Conservation (phyloP, 2,113 vertebrate species). For the Muntiacus muntjak region DNA sequence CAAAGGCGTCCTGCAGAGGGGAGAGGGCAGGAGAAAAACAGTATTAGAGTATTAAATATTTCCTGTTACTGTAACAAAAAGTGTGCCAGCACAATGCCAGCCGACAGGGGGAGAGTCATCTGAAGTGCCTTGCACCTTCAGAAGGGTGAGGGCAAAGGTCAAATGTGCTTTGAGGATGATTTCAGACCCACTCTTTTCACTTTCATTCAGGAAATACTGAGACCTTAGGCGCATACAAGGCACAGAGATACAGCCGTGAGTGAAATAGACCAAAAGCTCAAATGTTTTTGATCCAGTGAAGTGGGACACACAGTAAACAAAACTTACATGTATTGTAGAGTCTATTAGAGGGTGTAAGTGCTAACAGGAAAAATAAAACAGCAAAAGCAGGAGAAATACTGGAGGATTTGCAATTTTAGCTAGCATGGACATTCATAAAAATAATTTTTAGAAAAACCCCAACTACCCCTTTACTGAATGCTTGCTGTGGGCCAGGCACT, state of each 20-base stretch:
- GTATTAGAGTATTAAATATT: slow-evolving; percentile 5
- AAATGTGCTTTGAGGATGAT: neutral
- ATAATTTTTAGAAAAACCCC: neutral
- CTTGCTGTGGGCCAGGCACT: neutral
- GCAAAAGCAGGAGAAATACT: neutral
- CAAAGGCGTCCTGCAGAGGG: slow-evolving; percentile 90
- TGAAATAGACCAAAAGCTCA: rapidly evolving
- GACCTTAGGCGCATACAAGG: neutral
- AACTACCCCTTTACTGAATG: neutral
- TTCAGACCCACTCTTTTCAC: neutral
- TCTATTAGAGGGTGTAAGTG: neutral
- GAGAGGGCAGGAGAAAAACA: neutral
- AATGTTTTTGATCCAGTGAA: neutral
- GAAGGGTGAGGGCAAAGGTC: rapidly evolving
- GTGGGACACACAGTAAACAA: neutral
- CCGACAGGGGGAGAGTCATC: neutral
- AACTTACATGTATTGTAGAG: rapidly evolving
- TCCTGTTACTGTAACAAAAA: neutral
- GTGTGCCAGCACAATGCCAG: neutral
- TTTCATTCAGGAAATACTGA: neutral
- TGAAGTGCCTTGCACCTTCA: neutral
- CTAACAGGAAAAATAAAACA: neutral
- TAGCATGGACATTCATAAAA: neutral
- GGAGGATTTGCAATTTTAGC: neutral
- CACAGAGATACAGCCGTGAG: neutral